Evolutionary conservation across 1,140 invertebrate genomes (phyloP).

Genomic region (Ceratina japonica): DNA sequence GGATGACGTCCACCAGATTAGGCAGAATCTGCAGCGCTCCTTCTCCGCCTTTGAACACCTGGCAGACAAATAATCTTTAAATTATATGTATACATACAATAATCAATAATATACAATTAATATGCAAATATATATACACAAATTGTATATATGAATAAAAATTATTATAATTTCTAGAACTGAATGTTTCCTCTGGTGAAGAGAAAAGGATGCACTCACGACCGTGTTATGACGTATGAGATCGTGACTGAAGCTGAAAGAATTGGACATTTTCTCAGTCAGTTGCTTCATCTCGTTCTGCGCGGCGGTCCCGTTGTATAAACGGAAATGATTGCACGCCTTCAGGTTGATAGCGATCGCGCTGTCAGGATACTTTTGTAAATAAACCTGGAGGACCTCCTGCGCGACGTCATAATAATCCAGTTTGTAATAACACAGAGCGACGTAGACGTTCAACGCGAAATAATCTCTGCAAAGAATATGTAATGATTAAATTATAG

Average conservation of each 20-base stretch:
- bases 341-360: constrained; percentile 97
- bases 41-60: constrained; percentile 95
- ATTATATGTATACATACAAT: no score
- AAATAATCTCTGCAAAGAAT: constrained; percentile 88
- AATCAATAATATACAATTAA: no score
- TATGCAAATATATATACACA: no score
- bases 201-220: constrained; percentile 71
- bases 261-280: constrained; percentile 87
- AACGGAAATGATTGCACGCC: constrained; percentile 91
- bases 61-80: background rate
- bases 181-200: no score
- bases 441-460: constrained; percentile 98
- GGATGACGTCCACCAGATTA: constrained; percentile 95
- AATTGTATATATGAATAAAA: no score
- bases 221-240: constrained; percentile 97
- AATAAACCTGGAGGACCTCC: constrained; percentile 96
- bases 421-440: constrained; percentile 98
- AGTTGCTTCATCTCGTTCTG: constrained; percentile 91
- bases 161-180: no score
- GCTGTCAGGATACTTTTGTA: constrained; percentile 95
- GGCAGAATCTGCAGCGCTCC: constrained; percentile 95
- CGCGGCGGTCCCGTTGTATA: constrained; percentile 97
- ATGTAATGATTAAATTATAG: background rate
- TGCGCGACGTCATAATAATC: constrained; percentile 96
- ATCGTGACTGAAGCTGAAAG: constrained; percentile 94